phyloP scores from a whole-genome alignment of 2,113 vertebrate species.

The Nematolebias whitei region DNA sequence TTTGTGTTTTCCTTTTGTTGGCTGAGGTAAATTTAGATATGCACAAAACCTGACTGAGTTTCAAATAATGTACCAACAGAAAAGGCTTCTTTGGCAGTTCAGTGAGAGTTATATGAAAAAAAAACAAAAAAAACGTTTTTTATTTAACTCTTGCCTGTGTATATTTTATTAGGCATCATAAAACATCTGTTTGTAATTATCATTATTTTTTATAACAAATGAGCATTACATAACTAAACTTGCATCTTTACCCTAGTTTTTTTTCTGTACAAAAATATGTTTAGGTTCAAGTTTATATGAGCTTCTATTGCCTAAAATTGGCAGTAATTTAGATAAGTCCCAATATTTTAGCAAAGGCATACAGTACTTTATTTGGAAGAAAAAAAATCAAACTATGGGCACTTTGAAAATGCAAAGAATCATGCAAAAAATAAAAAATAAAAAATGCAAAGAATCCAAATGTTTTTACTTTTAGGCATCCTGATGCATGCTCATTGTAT shows the following conservation, averaged over 20 bases:
- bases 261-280: background rate
- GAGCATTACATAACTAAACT: background rate
- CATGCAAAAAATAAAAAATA: too few species aligned
- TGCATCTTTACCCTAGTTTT: background rate
- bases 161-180: background rate
- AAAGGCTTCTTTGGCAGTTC: background rate
- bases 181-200: background rate
- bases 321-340: too few species aligned
- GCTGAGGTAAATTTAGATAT: conserved; percentile 4
- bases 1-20: conserved; percentile 2
- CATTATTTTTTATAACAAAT: background rate
- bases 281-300: background rate
- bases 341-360: too few species aligned
- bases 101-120: too few species aligned
- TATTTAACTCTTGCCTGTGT: background rate
- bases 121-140: too few species aligned
- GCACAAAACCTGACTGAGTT: background rate
- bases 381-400: too few species aligned
- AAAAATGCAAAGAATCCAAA: too few species aligned
- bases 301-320: background rate
- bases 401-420: too few species aligned
- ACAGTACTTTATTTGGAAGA: too few species aligned
- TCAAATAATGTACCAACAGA: background rate
- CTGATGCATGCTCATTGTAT: too few species aligned
- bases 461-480: too few species aligned